Conservation (phyloP, 2,888 invertebrate genomes). For the Agriotes lineatus region DNA sequence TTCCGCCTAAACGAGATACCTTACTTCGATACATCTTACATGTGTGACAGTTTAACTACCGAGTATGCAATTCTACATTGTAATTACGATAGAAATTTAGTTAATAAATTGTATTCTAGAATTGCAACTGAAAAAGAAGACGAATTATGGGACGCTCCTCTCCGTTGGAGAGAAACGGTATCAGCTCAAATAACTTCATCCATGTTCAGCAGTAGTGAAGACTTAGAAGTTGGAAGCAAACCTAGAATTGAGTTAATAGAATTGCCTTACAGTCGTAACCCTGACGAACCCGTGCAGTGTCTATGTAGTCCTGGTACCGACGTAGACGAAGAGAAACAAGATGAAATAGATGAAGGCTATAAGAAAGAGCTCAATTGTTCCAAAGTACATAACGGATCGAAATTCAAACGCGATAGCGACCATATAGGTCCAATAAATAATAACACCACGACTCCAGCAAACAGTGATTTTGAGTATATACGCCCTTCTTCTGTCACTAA, state of each 20-base stretch:
- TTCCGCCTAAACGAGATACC: conserved; percentile 83
- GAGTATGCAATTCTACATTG: conserved; percentile 55
- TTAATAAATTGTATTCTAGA: not conserved
- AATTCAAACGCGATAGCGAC: not conserved
- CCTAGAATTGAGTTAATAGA: conserved; percentile 34
- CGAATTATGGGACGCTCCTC: conserved; percentile 88
- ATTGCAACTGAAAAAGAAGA: conserved; percentile 63
- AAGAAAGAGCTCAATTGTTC: too few relatives aligned
- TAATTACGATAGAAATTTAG: not conserved
- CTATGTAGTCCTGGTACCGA: conserved; percentile 61
- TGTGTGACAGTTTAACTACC: conserved; percentile 74
- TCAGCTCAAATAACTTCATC: conserved; percentile 60
- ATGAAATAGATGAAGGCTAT: not conserved
- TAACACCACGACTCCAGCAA: conserved; percentile 52
- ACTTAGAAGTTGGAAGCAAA: conserved; percentile 8
- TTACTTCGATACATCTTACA: conserved; percentile 81
- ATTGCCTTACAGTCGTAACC: conserved; percentile 70
- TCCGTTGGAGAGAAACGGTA: conserved; percentile 74
- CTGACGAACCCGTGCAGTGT: conserved; percentile 67
- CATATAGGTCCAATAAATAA: not conserved
- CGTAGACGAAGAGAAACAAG: conserved; percentile 44
- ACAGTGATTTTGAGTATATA: conserved; percentile 63
- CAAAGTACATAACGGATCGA: too few relatives aligned
- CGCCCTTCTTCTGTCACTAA: conserved; percentile 51
- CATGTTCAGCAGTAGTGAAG: conserved; percentile 25